phyloP scores from a whole-genome alignment of 2,888 invertebrate species.

The Eustalomyia histrio region DNA sequence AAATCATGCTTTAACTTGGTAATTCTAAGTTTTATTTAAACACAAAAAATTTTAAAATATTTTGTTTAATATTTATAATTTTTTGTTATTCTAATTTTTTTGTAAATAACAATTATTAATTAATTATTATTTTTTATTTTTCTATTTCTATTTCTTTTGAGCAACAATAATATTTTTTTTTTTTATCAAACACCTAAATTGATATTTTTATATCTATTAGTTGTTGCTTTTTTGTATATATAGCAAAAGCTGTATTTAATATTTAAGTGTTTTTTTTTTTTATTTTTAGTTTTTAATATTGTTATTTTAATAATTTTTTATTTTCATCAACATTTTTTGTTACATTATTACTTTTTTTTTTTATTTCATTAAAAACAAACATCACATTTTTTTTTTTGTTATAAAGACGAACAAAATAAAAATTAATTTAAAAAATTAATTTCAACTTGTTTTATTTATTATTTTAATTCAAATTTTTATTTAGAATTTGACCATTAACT shows the following conservation, averaged over 20 bases:
- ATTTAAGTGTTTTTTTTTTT: slow-evolving; percentile 71
- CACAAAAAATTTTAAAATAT: slow-evolving; percentile 12
- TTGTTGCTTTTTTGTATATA: slow-evolving; percentile 44
- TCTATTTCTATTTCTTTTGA: background rate
- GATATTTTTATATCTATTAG: slow-evolving; percentile 8
- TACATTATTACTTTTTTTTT: slow-evolving; percentile 54
- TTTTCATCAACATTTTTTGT: slow-evolving; percentile 69
- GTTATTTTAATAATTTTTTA: slow-evolving; percentile 71
- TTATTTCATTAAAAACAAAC: slow-evolving; percentile 43
- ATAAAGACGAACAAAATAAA: slow-evolving; percentile 64
- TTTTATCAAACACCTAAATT: background rate
- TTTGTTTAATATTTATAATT: slow-evolving; percentile 12
- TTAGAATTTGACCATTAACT: background rate
- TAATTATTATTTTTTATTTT: background rate
- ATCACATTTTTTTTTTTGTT: slow-evolving; percentile 62
- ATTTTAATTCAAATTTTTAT: slow-evolving; percentile 25
- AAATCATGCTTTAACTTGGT: slow-evolving; percentile 56
- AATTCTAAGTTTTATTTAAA: slow-evolving; percentile 10
- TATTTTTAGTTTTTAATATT: slow-evolving; percentile 68
- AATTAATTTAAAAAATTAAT: slow-evolving; percentile 55
- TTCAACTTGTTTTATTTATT: slow-evolving; percentile 60
- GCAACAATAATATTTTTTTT: slow-evolving; percentile 1
- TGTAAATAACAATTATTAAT: slow-evolving; percentile 31
- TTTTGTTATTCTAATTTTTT: slow-evolving; percentile 15
- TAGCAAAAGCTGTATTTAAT: slow-evolving; percentile 57